These are phyloP conservation scores for Drosophila quasianomalipes DNA, from an alignment of 2,888 invertebrate genomes.

Conservation along the genomic window DNA sequence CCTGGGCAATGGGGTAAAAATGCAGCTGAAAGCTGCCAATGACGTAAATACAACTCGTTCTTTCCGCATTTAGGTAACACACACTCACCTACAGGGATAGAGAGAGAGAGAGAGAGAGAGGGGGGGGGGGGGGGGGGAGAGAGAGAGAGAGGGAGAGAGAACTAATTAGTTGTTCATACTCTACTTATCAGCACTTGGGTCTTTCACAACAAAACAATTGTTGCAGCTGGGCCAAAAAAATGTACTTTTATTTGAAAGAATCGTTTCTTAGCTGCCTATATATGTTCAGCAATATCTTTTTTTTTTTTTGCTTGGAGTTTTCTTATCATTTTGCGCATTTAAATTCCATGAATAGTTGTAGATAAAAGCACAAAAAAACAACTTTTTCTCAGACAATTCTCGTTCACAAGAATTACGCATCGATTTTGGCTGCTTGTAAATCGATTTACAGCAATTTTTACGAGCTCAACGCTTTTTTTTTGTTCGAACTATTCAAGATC, in stretches of 20 bases:
- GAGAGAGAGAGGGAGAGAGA: neutral
- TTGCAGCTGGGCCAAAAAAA: conserved; percentile 36
- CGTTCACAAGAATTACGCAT: neutral
- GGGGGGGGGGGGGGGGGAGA: neutral
- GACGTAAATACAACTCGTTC: conserved; percentile 59
- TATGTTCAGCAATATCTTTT: neutral
- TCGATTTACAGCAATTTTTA: conserved; percentile 10
- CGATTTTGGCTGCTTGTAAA: conserved; percentile 9
- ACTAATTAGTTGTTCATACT: conserved; percentile 38
- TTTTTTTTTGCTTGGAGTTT: neutral
- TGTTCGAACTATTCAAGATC: conserved; percentile 49
- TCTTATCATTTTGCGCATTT: conserved; percentile 5
- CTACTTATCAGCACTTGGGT: conserved; percentile 29
- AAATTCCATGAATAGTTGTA: neutral
- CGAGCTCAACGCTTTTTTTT: conserved; percentile 2
- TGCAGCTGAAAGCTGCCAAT: conserved; percentile 43
- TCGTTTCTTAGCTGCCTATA: neutral
- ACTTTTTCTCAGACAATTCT: neutral
- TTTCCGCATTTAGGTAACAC: conserved; percentile 41
- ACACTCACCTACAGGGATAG: neutral
- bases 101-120: neutral
- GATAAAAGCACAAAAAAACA: neutral
- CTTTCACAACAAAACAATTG: conserved; percentile 60
- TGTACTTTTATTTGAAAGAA: neutral
- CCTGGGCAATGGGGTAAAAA: neutral